Conservation (phyloP, 2,113 vertebrate species). For the Xyliphius kryptos region DNA sequence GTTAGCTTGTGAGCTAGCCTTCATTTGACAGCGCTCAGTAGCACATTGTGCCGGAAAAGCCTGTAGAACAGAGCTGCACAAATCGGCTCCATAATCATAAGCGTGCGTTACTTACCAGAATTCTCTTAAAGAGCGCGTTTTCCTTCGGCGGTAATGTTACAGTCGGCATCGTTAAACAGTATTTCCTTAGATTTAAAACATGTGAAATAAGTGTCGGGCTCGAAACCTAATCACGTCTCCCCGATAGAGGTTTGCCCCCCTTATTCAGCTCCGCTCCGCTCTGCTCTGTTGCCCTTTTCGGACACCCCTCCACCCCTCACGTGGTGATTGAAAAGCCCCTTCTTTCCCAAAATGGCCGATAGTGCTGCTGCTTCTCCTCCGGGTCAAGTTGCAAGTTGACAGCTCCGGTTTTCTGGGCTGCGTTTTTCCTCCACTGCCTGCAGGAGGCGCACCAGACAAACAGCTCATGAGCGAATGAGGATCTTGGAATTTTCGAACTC, state of each 20-base stretch:
- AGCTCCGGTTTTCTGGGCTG: conserved; percentile 9
- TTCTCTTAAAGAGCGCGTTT: conserved; percentile 79
- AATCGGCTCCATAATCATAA: neutral
- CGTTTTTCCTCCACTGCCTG: neutral
- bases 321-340: conserved; percentile 68
- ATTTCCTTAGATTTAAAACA: conserved; percentile 36
- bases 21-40: conserved; percentile 26
- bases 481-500: no score
- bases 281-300: conserved; percentile 42
- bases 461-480: no score
- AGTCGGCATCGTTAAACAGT: conserved; percentile 66
- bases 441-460: no score
- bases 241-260: conserved; percentile 45
- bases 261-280: conserved; percentile 46
- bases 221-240: conserved; percentile 41
- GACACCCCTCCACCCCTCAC: conserved; percentile 62
- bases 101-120: conserved; percentile 70
- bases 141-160: conserved; percentile 79
- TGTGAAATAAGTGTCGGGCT: conserved; percentile 36
- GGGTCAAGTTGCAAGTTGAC: conserved; percentile 58
- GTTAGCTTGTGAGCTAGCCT: no score
- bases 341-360: conserved; percentile 73
- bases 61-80: neutral
- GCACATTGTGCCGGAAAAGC: neutral
- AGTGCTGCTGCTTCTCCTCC: conserved; percentile 61